Conservation (phyloP, 2,113 vertebrate genomes). For the Podarcis muralis region DNA sequence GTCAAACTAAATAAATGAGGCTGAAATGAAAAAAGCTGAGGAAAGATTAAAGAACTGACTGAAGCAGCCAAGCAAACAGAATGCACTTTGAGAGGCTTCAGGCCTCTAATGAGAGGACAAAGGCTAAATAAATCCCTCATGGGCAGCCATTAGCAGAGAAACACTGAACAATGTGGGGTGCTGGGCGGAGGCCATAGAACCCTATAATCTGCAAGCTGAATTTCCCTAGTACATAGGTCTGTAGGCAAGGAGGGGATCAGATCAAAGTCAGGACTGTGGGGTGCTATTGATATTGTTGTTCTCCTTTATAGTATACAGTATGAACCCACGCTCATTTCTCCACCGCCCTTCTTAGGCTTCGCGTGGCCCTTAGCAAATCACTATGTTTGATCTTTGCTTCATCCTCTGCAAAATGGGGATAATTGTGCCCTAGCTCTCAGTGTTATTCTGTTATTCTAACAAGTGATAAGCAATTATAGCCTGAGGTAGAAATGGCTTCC, state of each 20-base stretch:
- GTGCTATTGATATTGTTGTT: not conserved
- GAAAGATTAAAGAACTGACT: constrained; percentile 62
- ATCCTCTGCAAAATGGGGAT: not conserved
- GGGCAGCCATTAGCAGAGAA: constrained; percentile 26
- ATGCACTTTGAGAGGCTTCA: constrained; percentile 24
- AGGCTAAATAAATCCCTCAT: constrained; percentile 50
- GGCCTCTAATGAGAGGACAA: constrained; percentile 38
- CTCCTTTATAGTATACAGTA: not conserved
- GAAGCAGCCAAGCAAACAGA: constrained; percentile 52
- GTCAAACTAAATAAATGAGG: constrained; percentile 62
- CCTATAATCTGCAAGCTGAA: not conserved
- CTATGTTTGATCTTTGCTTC: not conserved
- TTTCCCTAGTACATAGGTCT: not conserved
- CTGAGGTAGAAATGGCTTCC: not conserved
- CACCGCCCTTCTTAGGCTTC: not conserved
- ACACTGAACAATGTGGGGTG: constrained; percentile 12
- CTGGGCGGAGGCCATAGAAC: not conserved
- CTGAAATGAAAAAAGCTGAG: constrained; percentile 37
- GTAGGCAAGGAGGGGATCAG: not conserved
- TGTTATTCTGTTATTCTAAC: too few relatives aligned
- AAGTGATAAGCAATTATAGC: not conserved
- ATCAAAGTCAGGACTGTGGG: not conserved
- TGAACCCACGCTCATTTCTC: not conserved
- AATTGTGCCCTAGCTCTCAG: not conserved
- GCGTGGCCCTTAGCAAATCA: not conserved